These are phyloP conservation scores for Tetragonisca angustula DNA, from an alignment of 2,888 invertebrate species.

Conservation along the genomic window DNA sequence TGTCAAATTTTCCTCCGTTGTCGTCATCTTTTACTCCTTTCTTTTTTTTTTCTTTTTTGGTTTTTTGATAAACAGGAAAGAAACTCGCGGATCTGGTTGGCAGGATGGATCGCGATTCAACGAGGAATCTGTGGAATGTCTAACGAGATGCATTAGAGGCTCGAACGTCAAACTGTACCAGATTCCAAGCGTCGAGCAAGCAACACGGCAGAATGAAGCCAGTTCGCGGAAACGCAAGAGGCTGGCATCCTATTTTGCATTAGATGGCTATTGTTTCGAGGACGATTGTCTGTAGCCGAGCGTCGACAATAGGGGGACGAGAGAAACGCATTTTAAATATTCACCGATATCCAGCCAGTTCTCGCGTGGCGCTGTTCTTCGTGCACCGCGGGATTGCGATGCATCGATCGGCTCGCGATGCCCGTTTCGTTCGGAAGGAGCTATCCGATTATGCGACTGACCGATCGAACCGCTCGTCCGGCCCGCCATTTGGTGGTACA, in stretches of 20 bases:
- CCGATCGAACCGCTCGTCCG: constrained; percentile 8
- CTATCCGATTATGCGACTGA: constrained; percentile 27
- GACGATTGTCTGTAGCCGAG: constrained; percentile 38
- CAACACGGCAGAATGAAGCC: constrained; percentile 52
- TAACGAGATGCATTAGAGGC: constrained; percentile 51
- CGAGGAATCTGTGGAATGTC: constrained; percentile 22
- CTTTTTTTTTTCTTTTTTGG: neutral
- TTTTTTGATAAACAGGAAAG: neutral
- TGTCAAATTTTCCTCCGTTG: neutral
- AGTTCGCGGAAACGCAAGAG: constrained; percentile 44
- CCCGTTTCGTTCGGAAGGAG: neutral
- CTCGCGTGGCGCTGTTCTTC: constrained; percentile 6
- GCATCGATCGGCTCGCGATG: constrained; percentile 33
- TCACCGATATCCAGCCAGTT: constrained; percentile 12
- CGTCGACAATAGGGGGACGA: constrained; percentile 9
- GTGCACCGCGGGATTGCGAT: constrained; percentile 21
- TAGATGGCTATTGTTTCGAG: constrained; percentile 69
- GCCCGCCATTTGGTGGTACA: constrained; percentile 5
- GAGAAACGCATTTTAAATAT: constrained; percentile 49
- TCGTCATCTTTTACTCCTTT: neutral
- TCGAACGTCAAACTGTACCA: constrained; percentile 55
- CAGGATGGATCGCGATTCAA: constrained; percentile 23
- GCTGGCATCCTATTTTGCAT: constrained; percentile 60
- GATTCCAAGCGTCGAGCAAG: constrained; percentile 38
- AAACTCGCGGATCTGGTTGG: neutral